Base-by-base conservation (phyloP, 2,888 invertebrate species). In the Hypsopygia costalis region DNA sequence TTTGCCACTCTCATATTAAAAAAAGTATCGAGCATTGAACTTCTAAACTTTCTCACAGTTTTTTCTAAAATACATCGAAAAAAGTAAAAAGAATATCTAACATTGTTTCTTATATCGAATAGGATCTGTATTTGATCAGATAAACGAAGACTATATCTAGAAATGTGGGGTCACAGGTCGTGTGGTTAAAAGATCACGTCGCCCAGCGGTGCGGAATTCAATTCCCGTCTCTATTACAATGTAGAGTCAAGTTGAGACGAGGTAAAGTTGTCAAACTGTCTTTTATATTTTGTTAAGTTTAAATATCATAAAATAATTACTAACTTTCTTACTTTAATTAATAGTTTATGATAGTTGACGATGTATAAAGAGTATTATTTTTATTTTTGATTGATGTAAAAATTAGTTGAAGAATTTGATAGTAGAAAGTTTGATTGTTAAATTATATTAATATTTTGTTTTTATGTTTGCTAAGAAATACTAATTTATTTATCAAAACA, bases 101-200 rank as follows among this genome's bases (percentile, higher is more conserved):
- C 16, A 16, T 16, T 16, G 16, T 16, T 16, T 16, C 16, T 16
- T 16, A 16, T 16, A 16, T 16, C 16, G 4, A 16, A 4, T 4
- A 16, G 16, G n/a, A n/a, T 42, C 50, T 47, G 33, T 36, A 40
- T 47, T 47, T 46, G 39, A 45, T 46, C 48, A 46, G 44, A 44
- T 44, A 43, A 44, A 28, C 33, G 35, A 32, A 36, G 43, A 50
- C 54, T 52, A 49, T 43, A 49, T 45, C 52, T 51, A 48, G 50
- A 25, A n/a, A 25, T n/a, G 25, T 37, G 41, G 51, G 69, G 69
- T 69, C 67, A 58, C 34, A 60, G 68, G 67, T 70, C 58, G 54
- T 20, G 43, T 50, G 51, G 49, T 42, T 47, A 47, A 47, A 51
- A 55, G 56, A 64, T 62, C 65, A 55, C 49, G 59, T 42, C 43